These are phyloP conservation scores for Pseudolaguvia tuberculata DNA, from an alignment of 2,113 vertebrate species.

Conservation along the genomic window DNA sequence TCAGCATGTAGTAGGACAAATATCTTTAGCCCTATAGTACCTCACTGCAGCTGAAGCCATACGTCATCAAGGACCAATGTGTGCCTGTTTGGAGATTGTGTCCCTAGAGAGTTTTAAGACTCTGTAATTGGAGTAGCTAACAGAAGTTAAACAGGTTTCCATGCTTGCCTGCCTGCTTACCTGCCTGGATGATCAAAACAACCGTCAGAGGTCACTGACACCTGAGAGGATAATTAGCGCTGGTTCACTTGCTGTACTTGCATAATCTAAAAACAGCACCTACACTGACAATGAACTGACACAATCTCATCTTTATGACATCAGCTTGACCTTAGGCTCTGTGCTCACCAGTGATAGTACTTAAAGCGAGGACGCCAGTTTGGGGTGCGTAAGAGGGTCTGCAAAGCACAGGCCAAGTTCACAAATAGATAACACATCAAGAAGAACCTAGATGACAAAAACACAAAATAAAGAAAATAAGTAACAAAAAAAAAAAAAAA, in stretches of 20 bases:
- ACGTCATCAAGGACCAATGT: not conserved
- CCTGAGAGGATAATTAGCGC: not conserved
- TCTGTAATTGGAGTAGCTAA: constrained; percentile 10
- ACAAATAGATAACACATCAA: constrained; percentile 98
- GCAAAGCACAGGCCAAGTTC: constrained; percentile 90
- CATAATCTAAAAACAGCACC: not conserved
- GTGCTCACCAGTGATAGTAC: constrained; percentile 68
- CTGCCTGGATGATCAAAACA: constrained; percentile 4
- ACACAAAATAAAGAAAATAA: not conserved
- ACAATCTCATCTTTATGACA: not conserved
- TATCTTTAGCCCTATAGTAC: not conserved
- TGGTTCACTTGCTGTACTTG: not conserved
- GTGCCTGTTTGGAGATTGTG: not conserved
- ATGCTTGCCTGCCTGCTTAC: not conserved
- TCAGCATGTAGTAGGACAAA: not conserved
- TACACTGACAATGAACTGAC: not conserved
- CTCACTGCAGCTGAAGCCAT: not conserved
- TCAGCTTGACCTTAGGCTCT: not conserved
- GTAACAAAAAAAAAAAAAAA: no score
- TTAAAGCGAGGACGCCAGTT: constrained; percentile 83
- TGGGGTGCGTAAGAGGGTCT: constrained; percentile 87
- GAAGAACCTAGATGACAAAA: constrained; percentile 78
- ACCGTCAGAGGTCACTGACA: constrained; percentile 8
- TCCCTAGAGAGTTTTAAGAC: constrained; percentile 12
- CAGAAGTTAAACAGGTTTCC: not conserved